Conservation (phyloP, 2,113 vertebrate genomes). For the Pollachius pollachius region DNA sequence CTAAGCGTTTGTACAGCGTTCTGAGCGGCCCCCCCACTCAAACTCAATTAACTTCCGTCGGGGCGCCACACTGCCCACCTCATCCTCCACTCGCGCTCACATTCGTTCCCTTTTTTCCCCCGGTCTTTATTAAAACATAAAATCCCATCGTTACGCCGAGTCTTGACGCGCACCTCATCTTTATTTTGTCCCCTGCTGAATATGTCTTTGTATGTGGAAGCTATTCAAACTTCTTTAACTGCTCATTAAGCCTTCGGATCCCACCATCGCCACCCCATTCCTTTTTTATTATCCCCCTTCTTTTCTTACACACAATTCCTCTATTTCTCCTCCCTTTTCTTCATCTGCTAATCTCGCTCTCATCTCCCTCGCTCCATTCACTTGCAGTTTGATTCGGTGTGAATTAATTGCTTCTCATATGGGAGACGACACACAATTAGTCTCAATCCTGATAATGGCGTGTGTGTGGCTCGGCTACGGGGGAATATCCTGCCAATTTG, state of each 20-base stretch:
- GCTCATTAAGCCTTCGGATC: not conserved
- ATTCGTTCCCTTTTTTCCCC: constrained; percentile 11
- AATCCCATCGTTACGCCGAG: not conserved
- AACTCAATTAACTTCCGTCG: constrained; percentile 31
- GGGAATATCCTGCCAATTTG: constrained; percentile 78
- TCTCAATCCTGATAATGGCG: constrained; percentile 81
- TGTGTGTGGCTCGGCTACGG: constrained; percentile 68
- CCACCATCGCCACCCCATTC: no score
- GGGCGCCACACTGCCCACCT: constrained; percentile 1
- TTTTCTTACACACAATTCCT: not conserved
- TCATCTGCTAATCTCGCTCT: constrained; percentile 6
- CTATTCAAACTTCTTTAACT: constrained; percentile 4
- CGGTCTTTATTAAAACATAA: constrained; percentile 15
- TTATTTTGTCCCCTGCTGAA: not conserved
- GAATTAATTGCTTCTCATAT: constrained; percentile 82
- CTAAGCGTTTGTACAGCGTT: constrained; percentile 41
- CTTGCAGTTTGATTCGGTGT: constrained; percentile 70
- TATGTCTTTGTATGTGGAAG: constrained; percentile 17
- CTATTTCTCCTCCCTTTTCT: constrained; percentile 4
- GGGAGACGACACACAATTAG: constrained; percentile 77
- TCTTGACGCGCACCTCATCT: not conserved
- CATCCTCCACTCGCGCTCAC: constrained; percentile 15
- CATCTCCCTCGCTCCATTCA: constrained; percentile 38
- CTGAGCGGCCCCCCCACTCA: constrained; percentile 17
- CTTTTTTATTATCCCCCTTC: not conserved